Evolutionary conservation across 2,888 invertebrate genomes (phyloP).

Genomic region (Stenurella melanura): DNA sequence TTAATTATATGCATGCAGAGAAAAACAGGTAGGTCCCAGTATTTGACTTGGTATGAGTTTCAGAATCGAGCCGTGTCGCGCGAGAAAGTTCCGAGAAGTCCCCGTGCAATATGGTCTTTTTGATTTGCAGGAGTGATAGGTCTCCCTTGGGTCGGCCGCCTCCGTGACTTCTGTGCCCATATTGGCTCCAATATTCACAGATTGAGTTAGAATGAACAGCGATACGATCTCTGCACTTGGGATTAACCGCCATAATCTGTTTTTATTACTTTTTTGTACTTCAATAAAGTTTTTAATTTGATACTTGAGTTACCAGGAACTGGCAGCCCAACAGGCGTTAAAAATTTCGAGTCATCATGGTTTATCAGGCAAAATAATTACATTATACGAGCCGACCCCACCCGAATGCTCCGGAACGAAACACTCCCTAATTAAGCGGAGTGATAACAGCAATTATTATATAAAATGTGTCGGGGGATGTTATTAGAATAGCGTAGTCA

Average conservation of each 20-base stretch:
- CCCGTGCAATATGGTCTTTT: conserved; percentile 37
- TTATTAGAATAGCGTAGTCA: conserved; percentile 59
- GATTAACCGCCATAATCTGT: conserved; percentile 41
- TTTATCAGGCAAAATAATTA: conserved; percentile 32
- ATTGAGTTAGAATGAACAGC: conserved; percentile 33
- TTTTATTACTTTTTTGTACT: conserved; percentile 44
- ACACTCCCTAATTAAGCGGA: conserved; percentile 68
- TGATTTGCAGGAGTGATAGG: conserved; percentile 42
- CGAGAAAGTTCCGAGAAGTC: conserved; percentile 1
- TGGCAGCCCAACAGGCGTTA: conserved; percentile 8
- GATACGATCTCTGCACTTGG: conserved; percentile 37
- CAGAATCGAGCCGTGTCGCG: neutral
- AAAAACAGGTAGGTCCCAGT: neutral
- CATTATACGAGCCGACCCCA: conserved; percentile 4
- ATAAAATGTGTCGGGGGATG: conserved; percentile 67
- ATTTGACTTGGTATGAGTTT: neutral
- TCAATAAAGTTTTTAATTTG: conserved; percentile 41
- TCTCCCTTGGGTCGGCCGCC: conserved; percentile 33
- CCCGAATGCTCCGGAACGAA: conserved; percentile 44
- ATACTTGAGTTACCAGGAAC: conserved; percentile 28
- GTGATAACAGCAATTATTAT: conserved; percentile 70
- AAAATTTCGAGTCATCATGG: conserved; percentile 17
- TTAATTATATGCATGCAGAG: neutral
- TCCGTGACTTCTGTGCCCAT: conserved; percentile 28
- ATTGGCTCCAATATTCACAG: conserved; percentile 35